Percentiles rank a stretch among this genome's conserved stretches.
phyloP scores from a whole-genome alignment of 2,113 vertebrate species.

The Prochilodus magdalenae region DNA sequence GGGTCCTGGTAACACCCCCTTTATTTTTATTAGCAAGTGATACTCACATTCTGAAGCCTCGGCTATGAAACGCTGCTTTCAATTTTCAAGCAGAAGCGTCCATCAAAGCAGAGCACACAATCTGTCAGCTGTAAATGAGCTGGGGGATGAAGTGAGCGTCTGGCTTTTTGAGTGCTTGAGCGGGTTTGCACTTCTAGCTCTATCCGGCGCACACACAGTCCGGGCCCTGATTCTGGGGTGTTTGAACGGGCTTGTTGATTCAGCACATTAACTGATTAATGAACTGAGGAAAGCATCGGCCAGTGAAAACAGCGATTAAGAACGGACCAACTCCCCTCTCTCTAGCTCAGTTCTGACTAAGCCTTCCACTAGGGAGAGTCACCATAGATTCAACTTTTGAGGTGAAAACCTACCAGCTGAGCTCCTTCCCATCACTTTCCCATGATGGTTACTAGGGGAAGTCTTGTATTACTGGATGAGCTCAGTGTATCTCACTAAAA shows the following conservation, averaged over 20 bases:
- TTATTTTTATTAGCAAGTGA: neutral
- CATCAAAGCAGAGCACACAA: neutral
- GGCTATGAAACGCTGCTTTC: neutral
- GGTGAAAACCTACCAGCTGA: too few relatives aligned
- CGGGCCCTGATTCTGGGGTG: conserved; percentile 57
- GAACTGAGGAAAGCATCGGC: conserved; percentile 51
- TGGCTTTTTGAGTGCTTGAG: conserved; percentile 12
- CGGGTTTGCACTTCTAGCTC: conserved; percentile 53
- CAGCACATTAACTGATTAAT: conserved; percentile 69
- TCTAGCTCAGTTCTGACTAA: neutral
- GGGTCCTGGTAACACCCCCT: neutral
- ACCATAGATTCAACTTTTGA: too few relatives aligned
- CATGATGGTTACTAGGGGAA: neutral
- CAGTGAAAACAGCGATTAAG: conserved; percentile 62
- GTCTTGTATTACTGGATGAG: neutral
- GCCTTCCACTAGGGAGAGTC: too few relatives aligned
- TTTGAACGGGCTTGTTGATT: conserved; percentile 66
- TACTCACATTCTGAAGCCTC: neutral
- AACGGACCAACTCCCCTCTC: conserved; percentile 61
- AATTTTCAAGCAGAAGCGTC: neutral
- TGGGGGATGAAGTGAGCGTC: neutral
- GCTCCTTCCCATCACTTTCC: too few relatives aligned
- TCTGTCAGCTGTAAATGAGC: conserved; percentile 10
- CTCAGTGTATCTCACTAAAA: neutral
- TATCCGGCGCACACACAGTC: conserved; percentile 50